These are phyloP conservation scores for Planiliza haematocheilus DNA, from an alignment of 2,113 vertebrate species.

Conservation along the genomic window DNA sequence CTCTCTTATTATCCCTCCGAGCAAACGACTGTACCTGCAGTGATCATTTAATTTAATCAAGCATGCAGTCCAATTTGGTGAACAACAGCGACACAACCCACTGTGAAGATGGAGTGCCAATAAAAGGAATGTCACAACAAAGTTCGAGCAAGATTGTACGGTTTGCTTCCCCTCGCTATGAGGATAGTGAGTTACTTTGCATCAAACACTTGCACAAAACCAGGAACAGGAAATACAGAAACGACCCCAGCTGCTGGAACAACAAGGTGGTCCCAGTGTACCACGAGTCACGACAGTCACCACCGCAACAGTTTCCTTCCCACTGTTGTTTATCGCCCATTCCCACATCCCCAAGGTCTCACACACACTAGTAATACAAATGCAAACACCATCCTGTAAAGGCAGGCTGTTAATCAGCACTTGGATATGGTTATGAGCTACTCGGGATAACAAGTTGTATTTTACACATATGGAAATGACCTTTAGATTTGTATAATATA, in stretches of 20 bases:
- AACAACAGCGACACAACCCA: not conserved
- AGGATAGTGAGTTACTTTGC: not conserved
- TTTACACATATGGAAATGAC: slow-evolving; percentile 8
- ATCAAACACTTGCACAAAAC: not conserved
- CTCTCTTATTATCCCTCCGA: not conserved
- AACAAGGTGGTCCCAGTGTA: not conserved
- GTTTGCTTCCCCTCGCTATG: slow-evolving; percentile 4
- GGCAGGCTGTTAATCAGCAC: slow-evolving; percentile 18
- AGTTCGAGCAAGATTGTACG: slow-evolving; percentile 1
- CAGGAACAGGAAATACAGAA: not conserved
- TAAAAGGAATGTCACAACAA: slow-evolving; percentile 2
- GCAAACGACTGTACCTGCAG: slow-evolving; percentile 2
- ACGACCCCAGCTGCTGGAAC: too few relatives aligned
- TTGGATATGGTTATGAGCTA: not conserved
- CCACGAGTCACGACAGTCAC: not conserved
- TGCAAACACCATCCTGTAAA: not conserved
- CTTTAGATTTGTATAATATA: not conserved
- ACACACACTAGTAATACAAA: not conserved
- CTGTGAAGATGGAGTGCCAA: not conserved
- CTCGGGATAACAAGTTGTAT: slow-evolving; percentile 4
- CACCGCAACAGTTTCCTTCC: not conserved
- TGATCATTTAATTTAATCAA: slow-evolving; percentile 25
- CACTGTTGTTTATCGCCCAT: not conserved
- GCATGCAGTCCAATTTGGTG: slow-evolving; percentile 3
- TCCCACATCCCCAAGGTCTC: not conserved